Base-by-base conservation (phyloP, 2,113 vertebrate genomes). In the Isichthys henryi region DNA sequence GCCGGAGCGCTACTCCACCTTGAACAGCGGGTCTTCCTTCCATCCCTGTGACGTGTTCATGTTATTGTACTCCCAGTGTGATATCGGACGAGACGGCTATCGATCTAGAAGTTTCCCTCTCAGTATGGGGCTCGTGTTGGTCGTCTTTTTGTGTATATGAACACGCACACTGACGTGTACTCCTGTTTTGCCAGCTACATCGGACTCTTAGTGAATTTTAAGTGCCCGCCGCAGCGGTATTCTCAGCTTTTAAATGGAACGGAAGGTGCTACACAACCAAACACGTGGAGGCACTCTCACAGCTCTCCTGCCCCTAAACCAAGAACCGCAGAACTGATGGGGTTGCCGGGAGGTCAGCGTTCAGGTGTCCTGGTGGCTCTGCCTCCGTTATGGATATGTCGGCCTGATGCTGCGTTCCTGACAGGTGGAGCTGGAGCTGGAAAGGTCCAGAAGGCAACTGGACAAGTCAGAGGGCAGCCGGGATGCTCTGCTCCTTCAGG, bases 401-500 rank as follows among this genome's bases (percentile, higher is more conserved):
- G 27, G 13, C 45, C 48, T 53, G n/a, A 52, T 11, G 49, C 13
- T 4, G 27, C 66, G 87, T 62, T 8, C 19, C 53, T 53, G 53
- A 66, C 87, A 96, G 96, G 92, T 97, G 94, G 96, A 97, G 90
- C 95, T 95, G 90, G 97, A 98, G 91, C 93, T 99, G 93, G 95
- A 97, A 70, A 93, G 92, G 62, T 96, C 96, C 2, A 95, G 88
- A 89, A 96, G 95, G 91, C 94, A 95, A 56, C 85, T 98, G 89
- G 95, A 95, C 89, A 96, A 97, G 90, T 97, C 97, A 5, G 97
- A 99, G 94, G 94, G 94, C 83, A 96, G 93, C 92, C 96, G 96
- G 94, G 96, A 97, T 92, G 92, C 95, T 62, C 97, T 99, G 88
- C 92, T 95, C 91, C 96, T 94, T 91, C 97, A 99, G 97, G 98